Conservation (phyloP, 2,888 invertebrate genomes). For the Syrphus vitripennis region DNA sequence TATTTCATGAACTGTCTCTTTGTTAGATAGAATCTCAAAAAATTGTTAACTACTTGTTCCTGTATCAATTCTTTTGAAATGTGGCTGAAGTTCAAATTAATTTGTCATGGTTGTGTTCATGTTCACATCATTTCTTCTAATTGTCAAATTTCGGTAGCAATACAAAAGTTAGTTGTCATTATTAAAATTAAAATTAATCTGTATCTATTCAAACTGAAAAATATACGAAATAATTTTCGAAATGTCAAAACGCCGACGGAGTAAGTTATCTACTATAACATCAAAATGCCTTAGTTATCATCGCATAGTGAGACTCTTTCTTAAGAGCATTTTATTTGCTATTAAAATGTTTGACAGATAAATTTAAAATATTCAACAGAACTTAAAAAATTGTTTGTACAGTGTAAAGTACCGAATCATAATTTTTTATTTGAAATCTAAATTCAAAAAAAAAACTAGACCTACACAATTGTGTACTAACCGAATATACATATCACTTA, state of each 20-base stretch:
- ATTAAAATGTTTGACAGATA: too few relatives aligned
- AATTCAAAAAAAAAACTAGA: not conserved
- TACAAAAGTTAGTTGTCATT: not conserved
- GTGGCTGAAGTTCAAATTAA: not conserved
- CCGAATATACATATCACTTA: too few relatives aligned
- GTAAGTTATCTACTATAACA: not conserved
- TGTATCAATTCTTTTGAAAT: not conserved
- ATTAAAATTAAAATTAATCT: not conserved
- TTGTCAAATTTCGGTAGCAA: not conserved
- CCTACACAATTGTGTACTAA: too few relatives aligned
- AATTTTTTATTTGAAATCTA: not conserved
- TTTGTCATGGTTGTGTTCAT: not conserved
- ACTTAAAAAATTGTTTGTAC: not conserved
- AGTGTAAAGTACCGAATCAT: not conserved
- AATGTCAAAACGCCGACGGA: not conserved
- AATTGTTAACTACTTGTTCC: not conserved
- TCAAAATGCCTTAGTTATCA: not conserved
- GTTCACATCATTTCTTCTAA: not conserved
- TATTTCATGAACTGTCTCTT: too few relatives aligned
- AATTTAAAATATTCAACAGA: not conserved
- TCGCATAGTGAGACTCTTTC: not conserved
- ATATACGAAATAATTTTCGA: not conserved
- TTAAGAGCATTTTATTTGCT: too few relatives aligned
- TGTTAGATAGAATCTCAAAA: not conserved
- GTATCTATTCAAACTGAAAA: not conserved